Evolutionary conservation across 2,113 vertebrate genomes (phyloP).

Genomic region (Bujurquina vittata): DNA sequence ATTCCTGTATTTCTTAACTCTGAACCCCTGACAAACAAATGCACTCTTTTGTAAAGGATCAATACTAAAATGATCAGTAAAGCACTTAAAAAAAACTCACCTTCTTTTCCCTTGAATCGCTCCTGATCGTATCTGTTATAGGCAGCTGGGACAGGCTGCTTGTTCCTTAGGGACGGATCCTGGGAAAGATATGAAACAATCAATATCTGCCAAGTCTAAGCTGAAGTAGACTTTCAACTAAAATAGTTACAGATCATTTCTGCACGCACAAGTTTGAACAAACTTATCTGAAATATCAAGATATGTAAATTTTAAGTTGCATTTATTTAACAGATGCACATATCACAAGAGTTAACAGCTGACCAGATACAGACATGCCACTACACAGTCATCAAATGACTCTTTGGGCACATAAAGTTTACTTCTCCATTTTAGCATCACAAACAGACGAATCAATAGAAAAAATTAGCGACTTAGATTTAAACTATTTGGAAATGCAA

Average conservation of each 20-base stretch:
- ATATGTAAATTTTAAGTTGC: not conserved
- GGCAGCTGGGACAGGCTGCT: constrained; percentile 93
- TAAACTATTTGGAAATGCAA: not conserved
- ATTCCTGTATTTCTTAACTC: not conserved
- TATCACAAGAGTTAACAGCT: not conserved
- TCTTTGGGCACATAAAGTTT: not conserved
- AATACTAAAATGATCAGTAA: not conserved
- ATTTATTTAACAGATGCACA: not conserved
- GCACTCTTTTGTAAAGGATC: not conserved
- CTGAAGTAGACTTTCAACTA: not conserved
- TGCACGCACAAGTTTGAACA: not conserved
- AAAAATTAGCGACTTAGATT: not conserved
- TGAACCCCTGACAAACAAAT: not conserved
- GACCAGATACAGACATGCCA: not conserved
- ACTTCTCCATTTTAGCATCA: not conserved
- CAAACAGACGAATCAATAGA: not conserved
- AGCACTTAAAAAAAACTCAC: constrained; percentile 74
- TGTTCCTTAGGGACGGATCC: constrained; percentile 93
- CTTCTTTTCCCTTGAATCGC: constrained; percentile 98
- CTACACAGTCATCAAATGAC: not conserved
- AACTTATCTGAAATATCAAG: not conserved
- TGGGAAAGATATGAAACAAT: constrained; percentile 54
- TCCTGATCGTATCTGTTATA: constrained; percentile 99
- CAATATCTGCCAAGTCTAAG: not conserved
- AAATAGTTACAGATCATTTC: not conserved